These are phyloP conservation scores for Pangasius larnaudii DNA, from an alignment of 2,797 vertebrate genomes.

Conservation along the genomic window DNA sequence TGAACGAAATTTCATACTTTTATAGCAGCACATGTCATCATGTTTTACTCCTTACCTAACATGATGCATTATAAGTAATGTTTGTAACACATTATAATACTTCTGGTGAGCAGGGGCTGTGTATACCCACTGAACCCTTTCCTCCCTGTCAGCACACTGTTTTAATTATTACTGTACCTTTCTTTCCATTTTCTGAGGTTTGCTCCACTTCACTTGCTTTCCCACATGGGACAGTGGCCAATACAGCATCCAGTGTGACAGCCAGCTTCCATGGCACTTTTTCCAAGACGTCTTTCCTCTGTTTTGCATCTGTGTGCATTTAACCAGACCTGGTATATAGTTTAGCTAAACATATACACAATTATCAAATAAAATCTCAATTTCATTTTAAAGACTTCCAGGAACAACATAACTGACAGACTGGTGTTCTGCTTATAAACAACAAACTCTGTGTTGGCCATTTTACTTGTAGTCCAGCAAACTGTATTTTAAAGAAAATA, in stretches of 20 bases:
- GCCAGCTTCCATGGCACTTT: conserved; percentile 28
- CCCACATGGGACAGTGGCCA: conserved; percentile 49
- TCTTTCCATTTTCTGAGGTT: conserved; percentile 52
- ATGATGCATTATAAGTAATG: background rate
- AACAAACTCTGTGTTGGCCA: background rate
- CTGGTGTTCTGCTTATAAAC: background rate
- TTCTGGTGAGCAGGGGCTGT: conserved; percentile 28
- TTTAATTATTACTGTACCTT: conserved; percentile 59
- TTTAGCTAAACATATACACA: background rate
- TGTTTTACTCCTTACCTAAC: background rate
- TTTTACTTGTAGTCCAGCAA: background rate
- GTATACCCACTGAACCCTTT: conserved; percentile 50
- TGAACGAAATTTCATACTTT: background rate
- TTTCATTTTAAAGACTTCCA: background rate
- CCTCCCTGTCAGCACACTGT: conserved; percentile 54
- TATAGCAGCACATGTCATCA: background rate
- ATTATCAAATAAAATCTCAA: background rate
- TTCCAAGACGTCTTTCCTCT: conserved; percentile 36
- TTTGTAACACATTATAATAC: conserved; percentile 2
- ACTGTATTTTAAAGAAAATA: background rate
- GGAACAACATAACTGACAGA: background rate
- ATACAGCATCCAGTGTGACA: conserved; percentile 45
- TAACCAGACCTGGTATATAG: background rate
- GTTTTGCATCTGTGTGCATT: conserved; percentile 33
- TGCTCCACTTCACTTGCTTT: conserved; percentile 54